Evolutionary conservation across 1,140 invertebrate genomes (phyloP), one percentile per base, ranked within the genome.

Genomic region (Drusus annulatus): DNA sequence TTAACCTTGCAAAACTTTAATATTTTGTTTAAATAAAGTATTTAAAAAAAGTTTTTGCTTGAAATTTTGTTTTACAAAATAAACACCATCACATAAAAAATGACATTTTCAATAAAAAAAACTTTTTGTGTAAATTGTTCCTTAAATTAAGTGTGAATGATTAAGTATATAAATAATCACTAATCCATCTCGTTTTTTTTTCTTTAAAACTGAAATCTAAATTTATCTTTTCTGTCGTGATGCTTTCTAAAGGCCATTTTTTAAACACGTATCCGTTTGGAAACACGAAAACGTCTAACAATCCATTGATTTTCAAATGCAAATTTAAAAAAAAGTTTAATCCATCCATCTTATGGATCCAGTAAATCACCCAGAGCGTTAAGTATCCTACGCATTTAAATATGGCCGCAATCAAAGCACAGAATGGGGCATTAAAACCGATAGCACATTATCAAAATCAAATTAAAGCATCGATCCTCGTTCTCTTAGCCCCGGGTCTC

Each of bases 401-500:
- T 45, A 19, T 45, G 65, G 65, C 65, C 36, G 36, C 36, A 69
- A 50, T 69, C 65, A 69, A 69, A 19, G 21, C 65, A 45, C 65
- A 69, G 51, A 56, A 54, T 63, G 74, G 56, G 74, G 80, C 65
- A 81, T 81, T 81, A 54, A 74, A 74, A 78, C 25, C 80, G 79
- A 81, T 81, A 81, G 60, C 60, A 76, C 80, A 81, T 81, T 81
- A 81, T 81, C 80, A 81, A 81, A 81, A 81, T 81, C 80, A 71
- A 81, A 81, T 81, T 81, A 81, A 81, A 78, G 80, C 80, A 71
- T 56, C 62, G 79, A 28, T 74, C 76, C 58, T 81, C 80, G 68
- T 81, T 81, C 77, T 78, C 73, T 58, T 56, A 73, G 63, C 76
- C 80, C 62, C 36, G 54, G 80, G 80, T 52, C 65, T 56, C 52